These are phyloP conservation scores for Rhinogobius similis DNA, from an alignment of 2,113 vertebrate genomes.

Conservation along the genomic window DNA sequence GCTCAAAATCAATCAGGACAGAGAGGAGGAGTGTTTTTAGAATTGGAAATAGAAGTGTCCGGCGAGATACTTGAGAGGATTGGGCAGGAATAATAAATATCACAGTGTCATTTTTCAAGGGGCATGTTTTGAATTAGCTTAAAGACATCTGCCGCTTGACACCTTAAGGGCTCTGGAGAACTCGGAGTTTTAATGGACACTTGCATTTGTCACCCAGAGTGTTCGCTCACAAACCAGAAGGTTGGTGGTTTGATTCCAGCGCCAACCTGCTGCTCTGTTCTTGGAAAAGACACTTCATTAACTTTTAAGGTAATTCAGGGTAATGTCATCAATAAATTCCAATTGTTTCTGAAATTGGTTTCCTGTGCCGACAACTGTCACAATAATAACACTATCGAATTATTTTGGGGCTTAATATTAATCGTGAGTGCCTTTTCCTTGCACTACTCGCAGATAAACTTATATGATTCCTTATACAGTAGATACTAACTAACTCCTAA, in stretches of 20 bases:
- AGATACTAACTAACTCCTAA: no score
- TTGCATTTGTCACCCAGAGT: not conserved
- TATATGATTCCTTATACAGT: no score
- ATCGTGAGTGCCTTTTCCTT: no score
- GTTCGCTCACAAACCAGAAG: not conserved
- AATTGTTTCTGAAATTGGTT: no score
- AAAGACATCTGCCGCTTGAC: not conserved
- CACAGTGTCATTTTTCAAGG: not conserved
- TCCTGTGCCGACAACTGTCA: no score
- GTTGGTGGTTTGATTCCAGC: not conserved
- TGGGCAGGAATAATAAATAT: constrained; percentile 3
- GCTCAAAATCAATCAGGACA: constrained; percentile 4
- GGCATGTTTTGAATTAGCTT: constrained; percentile 1
- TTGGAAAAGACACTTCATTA: not conserved
- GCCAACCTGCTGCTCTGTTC: not conserved
- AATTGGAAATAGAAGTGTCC: not conserved
- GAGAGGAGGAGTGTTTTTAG: not conserved
- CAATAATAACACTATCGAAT: no score
- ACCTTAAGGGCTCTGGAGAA: not conserved
- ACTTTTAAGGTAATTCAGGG: no score
- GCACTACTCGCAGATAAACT: no score
- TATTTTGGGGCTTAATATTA: no score
- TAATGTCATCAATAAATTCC: no score
- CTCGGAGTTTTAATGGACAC: not conserved
- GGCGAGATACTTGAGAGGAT: constrained; percentile 1